Base-by-base conservation (phyloP, 2,888 invertebrate genomes). In the Cabera pusaria region DNA sequence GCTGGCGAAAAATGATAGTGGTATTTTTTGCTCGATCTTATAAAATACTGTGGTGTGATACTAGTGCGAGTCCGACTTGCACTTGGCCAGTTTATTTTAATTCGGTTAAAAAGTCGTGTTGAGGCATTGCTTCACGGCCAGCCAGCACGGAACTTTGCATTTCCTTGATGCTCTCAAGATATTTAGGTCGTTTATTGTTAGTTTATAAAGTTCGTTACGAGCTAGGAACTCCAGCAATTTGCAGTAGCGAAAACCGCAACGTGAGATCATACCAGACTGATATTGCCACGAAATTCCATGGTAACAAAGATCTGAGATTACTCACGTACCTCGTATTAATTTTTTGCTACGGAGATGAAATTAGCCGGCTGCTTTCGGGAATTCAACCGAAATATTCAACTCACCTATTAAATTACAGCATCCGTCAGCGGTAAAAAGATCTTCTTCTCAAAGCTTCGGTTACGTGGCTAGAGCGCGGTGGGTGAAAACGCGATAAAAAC, bases 381-480 rank as follows among this genome's bases (percentile, higher is more conserved):
- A 28, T 34, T 43, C 27, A 41, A 43, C 40, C 46, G 19, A 52
- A 49, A 54, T 29, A 44, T 43, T 35, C 35, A 5, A 36, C 36
- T 35, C 46, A 50, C 32, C 42, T 56, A 56, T 61, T 55, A 53
- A 49, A 48, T 67, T 62, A 63, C 73, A 70, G 65, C 74, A 73
- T 75, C 72, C 70, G 63, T 56, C 38, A 59, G 47, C 36, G 55
- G 79, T 81, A 83, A 84, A 72, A 54, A 61, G 76, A 86, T 82
- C 56, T 65, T 82, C 56, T 65, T 68, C 68, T 20, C 21, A 21
- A 16, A 25, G 25, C 22, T 84, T 72, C 52, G 56, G 72, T 86
- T 82, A 74, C 86, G 68, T 52, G 64, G 61, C 72, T 77, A 72
- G 73, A 69, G 53, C 61, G 76, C 64, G 76, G 78, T 81, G 72